Evolutionary conservation across 1,140 invertebrate genomes (phyloP), one percentile per base, ranked within the genome.

Genomic region (Stegodyphus dumicola): DNA sequence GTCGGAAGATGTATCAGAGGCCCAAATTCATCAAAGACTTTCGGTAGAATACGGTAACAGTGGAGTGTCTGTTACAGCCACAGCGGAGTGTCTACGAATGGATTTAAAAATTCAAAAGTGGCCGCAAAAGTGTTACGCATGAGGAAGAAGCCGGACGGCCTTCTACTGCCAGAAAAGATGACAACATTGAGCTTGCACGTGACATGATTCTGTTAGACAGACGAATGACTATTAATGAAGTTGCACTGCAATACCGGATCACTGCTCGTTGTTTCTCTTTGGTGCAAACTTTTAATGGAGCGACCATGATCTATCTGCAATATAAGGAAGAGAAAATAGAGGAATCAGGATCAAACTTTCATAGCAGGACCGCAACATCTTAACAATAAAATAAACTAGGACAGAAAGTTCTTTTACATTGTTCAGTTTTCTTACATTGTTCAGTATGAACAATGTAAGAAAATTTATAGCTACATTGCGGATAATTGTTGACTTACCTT

Each of bases 231-330:
- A n/a, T n/a, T n/a, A n/a, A n/a, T n/a, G n/a, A n/a, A n/a, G n/a
- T n/a, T n/a, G n/a, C n/a, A n/a, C n/a, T n/a, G n/a, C n/a, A n/a
- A n/a, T n/a, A n/a, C n/a, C n/a, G n/a, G n/a, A n/a, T n/a, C n/a
- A n/a, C n/a, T 69, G 54, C 13, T 13, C 66, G 66, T 9, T 33
- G 66, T 69, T n/a, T n/a, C n/a, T n/a, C n/a, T n/a, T n/a, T n/a
- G n/a, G n/a, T n/a, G n/a, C n/a, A n/a, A n/a, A n/a, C 66, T 69
- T 69, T n/a, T 69, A 69, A 17, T 69, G 66, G 66, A 69, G 66
- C 66, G 66, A n/a, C 66, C 66, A 69, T 17, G 15, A 69, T 69
- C 66, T 69, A 69, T 17, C 66, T 69, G 66, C 18, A 69, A 69
- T 33, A 69, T 6, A 69, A 69, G 66, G 66, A 69, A 69, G 66